phyloP scores from a whole-genome alignment of 53 echinoderm and acorn worm genomes.

The Glandiceps talaboti region DNA sequence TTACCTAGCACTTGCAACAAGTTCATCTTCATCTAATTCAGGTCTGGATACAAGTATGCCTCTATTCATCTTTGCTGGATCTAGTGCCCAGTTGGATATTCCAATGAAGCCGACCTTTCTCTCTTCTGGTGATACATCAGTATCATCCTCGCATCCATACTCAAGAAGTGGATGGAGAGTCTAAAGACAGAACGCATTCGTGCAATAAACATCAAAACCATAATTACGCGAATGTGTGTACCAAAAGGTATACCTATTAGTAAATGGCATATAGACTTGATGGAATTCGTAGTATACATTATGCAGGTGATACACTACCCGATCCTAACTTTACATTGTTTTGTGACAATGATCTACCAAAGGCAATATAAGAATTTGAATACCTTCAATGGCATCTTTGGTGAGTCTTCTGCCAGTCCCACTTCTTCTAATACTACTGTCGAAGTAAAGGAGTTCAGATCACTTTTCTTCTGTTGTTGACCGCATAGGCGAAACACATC shows the following conservation, averaged over 20 bases:
- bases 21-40: slow-evolving; percentile 9
- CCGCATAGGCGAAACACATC: slow-evolving; percentile 6
- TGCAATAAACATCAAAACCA: too few species aligned
- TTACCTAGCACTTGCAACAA: slow-evolving; percentile 13
- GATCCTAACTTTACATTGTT: too few species aligned
- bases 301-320: too few species aligned
- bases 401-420: slow-evolving; percentile 19
- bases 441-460: slow-evolving; percentile 4
- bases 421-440: slow-evolving; percentile 14
- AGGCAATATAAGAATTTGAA: too few species aligned
- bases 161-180: slow-evolving; percentile 20
- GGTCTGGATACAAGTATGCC: slow-evolving; percentile 14
- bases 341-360: too few species aligned
- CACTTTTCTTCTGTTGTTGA: slow-evolving; percentile 6
- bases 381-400: slow-evolving; percentile 19
- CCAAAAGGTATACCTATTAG: too few species aligned
- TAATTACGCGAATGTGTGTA: too few species aligned
- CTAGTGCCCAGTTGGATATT: slow-evolving; percentile 21
- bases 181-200: too few species aligned
- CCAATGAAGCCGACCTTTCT: slow-evolving; percentile 22
- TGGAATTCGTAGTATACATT: too few species aligned
- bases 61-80: slow-evolving; percentile 26
- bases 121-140: slow-evolving; percentile 4
- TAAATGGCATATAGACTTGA: too few species aligned
- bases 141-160: slow-evolving; percentile 20